These are phyloP conservation scores for Neria commutata DNA, from an alignment of 2,888 invertebrate genomes.

Conservation along the genomic window DNA sequence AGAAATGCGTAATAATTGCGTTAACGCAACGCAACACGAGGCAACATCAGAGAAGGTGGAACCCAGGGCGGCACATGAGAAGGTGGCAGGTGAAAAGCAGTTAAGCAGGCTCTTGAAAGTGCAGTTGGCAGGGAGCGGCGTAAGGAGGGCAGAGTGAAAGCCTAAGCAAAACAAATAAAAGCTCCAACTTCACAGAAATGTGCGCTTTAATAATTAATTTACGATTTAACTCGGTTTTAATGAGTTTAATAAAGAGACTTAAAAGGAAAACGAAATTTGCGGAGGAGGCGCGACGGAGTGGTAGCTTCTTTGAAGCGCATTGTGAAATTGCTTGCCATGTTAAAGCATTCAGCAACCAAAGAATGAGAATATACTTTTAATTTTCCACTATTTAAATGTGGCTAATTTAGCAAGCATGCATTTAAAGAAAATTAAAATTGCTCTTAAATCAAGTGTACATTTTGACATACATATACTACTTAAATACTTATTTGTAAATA, in stretches of 20 bases:
- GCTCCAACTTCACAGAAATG: conserved; percentile 38
- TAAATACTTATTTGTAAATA: no score
- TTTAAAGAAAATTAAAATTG: no score
- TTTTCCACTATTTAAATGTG: no score
- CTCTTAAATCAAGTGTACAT: no score
- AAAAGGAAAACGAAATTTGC: neutral
- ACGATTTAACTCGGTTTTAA: conserved; percentile 27
- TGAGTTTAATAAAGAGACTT: no score
- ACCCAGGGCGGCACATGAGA: neutral
- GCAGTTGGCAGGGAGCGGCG: neutral
- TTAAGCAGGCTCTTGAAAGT: neutral
- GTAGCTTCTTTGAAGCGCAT: no score
- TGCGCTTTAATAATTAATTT: conserved; percentile 40
- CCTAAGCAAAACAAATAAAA: neutral
- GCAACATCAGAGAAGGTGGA: conserved; percentile 9
- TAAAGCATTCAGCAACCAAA: no score
- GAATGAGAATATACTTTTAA: no score
- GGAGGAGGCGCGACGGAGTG: neutral
- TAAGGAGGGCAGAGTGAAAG: neutral
- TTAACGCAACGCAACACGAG: conserved; percentile 39
- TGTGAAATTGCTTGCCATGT: no score
- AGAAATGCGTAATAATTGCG: conserved; percentile 54
- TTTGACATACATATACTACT: no score
- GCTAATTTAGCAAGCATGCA: no score
- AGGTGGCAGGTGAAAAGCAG: neutral